phyloP scores from a whole-genome alignment of 2,113 vertebrate genomes.

The Corythornis cristatus region DNA sequence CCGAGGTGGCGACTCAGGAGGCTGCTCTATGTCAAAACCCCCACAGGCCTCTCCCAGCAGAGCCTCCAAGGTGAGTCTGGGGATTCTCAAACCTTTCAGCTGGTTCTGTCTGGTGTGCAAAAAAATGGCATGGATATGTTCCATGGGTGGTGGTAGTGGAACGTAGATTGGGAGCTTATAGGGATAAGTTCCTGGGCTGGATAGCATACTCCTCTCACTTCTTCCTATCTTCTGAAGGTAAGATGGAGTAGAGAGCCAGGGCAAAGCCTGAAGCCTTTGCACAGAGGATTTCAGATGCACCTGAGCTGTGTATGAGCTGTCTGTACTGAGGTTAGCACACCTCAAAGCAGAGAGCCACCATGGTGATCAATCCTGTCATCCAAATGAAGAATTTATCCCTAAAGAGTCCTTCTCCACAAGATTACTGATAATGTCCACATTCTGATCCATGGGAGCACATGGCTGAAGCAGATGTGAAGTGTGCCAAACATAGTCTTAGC shows the following conservation, averaged over 20 bases:
- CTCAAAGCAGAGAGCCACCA: background rate
- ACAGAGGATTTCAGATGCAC: background rate
- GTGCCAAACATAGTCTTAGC: background rate
- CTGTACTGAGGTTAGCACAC: background rate
- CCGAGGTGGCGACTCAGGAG: background rate
- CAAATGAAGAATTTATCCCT: background rate
- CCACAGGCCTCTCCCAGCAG: fast-evolving
- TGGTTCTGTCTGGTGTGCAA: background rate
- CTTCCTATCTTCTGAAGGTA: background rate
- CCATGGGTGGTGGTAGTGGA: background rate
- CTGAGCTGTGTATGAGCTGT: fast-evolving
- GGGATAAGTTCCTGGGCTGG: background rate
- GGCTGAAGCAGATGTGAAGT: background rate
- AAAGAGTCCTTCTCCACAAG: background rate
- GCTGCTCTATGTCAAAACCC: background rate
- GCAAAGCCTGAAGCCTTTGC: background rate
- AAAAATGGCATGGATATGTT: background rate
- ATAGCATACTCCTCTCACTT: background rate
- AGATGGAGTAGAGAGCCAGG: background rate
- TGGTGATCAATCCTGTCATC: background rate
- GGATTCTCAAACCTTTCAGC: background rate
- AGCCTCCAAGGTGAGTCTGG: background rate
- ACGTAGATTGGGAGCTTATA: fast-evolving
- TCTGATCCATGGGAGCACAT: background rate
- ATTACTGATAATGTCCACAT: background rate